Percentiles rank a stretch among this genome's conserved stretches.
phyloP scores from a whole-genome alignment of 2,888 invertebrate species.

The Zygaena filipendulae region DNA sequence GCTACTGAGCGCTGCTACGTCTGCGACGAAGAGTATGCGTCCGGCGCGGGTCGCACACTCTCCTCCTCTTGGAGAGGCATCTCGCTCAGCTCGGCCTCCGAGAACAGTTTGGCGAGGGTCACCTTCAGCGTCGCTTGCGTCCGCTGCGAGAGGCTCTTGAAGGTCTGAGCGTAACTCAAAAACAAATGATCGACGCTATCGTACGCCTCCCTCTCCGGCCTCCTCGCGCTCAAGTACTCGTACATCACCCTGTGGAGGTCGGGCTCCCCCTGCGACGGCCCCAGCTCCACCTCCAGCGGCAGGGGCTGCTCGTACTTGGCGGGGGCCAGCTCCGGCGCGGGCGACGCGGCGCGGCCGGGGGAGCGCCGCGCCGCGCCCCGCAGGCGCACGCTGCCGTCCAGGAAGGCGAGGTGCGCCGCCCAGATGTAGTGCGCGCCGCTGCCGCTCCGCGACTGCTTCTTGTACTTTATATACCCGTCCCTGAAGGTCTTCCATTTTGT shows the following conservation, averaged over 20 bases:
- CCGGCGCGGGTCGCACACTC: too few species aligned
- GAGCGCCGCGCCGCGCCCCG: neutral
- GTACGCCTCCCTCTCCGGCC: too few species aligned
- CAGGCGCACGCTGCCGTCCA: too few species aligned
- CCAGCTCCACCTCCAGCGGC: neutral
- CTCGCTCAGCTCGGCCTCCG: slow-evolving; percentile 18
- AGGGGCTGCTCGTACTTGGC: neutral
- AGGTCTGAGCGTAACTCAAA: slow-evolving; percentile 21
- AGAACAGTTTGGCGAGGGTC: slow-evolving; percentile 24
- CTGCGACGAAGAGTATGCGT: too few species aligned
- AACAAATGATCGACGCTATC: slow-evolving; percentile 23
- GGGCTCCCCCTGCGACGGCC: neutral
- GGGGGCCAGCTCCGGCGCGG: slow-evolving; percentile 1
- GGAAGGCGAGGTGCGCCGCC: too few species aligned
- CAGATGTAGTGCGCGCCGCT: too few species aligned
- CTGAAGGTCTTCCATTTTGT: slow-evolving; percentile 6
- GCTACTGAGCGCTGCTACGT: too few species aligned
- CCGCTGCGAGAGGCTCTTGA: slow-evolving; percentile 19
- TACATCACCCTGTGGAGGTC: too few species aligned
- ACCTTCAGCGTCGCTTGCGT: slow-evolving; percentile 20
- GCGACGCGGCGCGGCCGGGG: neutral
- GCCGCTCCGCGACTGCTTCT: slow-evolving; percentile 2
- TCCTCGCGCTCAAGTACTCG: too few species aligned
- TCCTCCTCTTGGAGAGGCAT: too few species aligned
- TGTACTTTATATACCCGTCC: slow-evolving; percentile 8